Conservation (phyloP, 2,797 vertebrate genomes). For the Peromyscus aztecus region DNA sequence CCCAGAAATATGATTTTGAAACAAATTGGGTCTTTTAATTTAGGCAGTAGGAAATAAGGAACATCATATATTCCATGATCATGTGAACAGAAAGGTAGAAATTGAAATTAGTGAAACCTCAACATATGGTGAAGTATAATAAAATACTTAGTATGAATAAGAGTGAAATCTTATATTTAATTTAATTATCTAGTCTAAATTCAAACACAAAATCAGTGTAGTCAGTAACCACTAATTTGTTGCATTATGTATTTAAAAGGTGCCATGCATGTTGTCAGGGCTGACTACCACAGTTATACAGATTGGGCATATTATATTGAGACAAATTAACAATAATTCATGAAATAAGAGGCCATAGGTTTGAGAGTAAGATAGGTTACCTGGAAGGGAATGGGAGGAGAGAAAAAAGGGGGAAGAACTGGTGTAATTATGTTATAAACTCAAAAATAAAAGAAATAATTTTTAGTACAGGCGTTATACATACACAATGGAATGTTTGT, state of each 20-base stretch:
- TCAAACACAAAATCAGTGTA: not conserved
- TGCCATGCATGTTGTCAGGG: not conserved
- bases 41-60: not conserved
- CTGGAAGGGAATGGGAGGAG: fast-evolving
- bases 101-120: not conserved
- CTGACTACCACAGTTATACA: not conserved
- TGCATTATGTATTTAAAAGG: not conserved
- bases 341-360: not conserved
- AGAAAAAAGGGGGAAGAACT: no score
- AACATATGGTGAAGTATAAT: not conserved
- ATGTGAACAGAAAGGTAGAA: not conserved
- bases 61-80: not conserved
- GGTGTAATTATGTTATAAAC: not conserved
- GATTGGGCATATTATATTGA: not conserved
- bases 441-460: not conserved
- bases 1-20: not conserved
- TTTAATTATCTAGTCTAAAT: not conserved
- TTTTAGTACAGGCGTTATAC: not conserved
- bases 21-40: not conserved
- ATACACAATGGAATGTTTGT: not conserved
- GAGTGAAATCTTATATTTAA: not conserved
- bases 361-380: not conserved
- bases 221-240: not conserved
- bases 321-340: not conserved
- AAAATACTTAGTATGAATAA: not conserved